These are phyloP conservation scores for Mola mola DNA, from an alignment of 2,113 vertebrate genomes.

Conservation along the genomic window DNA sequence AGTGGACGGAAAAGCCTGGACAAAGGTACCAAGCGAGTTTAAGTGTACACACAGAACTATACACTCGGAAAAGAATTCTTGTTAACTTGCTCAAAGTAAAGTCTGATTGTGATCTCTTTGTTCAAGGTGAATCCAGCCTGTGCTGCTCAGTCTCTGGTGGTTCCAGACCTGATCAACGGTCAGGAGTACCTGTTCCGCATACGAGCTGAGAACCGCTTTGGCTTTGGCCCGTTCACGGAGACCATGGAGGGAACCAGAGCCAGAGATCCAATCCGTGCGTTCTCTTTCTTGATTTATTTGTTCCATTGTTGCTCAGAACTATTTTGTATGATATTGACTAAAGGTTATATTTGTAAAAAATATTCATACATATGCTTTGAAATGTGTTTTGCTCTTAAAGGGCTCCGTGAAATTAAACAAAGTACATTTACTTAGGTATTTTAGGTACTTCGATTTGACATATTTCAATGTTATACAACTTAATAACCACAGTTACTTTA, in stretches of 20 bases:
- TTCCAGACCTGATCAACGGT: slow-evolving; percentile 90
- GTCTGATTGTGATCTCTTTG: background rate
- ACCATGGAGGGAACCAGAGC: slow-evolving; percentile 88
- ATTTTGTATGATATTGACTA: background rate
- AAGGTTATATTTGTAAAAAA: too few relatives aligned
- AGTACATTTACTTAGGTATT: too few relatives aligned
- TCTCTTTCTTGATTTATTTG: background rate
- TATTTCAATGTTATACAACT: too few relatives aligned
- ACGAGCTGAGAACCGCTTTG: slow-evolving; percentile 93
- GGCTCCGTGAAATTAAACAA: too few relatives aligned
- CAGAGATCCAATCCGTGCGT: slow-evolving; percentile 94
- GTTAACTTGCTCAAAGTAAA: background rate
- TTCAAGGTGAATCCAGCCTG: slow-evolving; percentile 86
- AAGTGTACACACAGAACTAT: too few relatives aligned
- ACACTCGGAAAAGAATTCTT: too few relatives aligned
- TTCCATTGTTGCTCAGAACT: background rate
- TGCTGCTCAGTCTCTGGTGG: slow-evolving; percentile 88
- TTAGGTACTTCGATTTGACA: too few relatives aligned
- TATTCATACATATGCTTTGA: too few relatives aligned
- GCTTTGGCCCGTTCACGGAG: slow-evolving; percentile 85
- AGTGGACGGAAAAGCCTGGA: slow-evolving; percentile 94
- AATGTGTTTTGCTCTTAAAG: too few relatives aligned
- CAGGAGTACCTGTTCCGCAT: slow-evolving; percentile 95
- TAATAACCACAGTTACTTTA: too few relatives aligned
- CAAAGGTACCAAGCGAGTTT: slow-evolving; percentile 82